Evolutionary conservation across 1,140 invertebrate genomes (phyloP).

Genomic region (Eriosoma lanigerum): DNA sequence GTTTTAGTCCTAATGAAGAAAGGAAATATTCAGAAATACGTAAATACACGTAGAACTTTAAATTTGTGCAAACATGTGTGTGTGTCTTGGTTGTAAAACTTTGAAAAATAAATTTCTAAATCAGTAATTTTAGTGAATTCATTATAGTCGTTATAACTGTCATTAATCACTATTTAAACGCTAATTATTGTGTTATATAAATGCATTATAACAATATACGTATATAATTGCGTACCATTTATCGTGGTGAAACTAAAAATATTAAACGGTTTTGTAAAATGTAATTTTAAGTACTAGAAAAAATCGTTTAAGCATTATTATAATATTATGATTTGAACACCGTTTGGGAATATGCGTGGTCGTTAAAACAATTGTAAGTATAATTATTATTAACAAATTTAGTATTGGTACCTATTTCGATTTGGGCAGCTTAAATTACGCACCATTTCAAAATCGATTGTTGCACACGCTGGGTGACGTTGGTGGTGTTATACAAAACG

Average conservation of each 20-base stretch:
- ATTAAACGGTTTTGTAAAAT: too few species aligned
- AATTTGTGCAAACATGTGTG: constrained; percentile 40
- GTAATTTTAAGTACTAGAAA: too few species aligned
- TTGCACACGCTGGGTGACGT: neutral
- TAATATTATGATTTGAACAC: too few species aligned
- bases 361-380: too few species aligned
- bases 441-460: neutral
- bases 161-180: too few species aligned
- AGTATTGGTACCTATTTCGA: too few species aligned
- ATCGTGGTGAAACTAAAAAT: too few species aligned
- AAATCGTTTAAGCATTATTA: too few species aligned
- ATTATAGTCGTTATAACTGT: neutral
- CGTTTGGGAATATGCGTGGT: too few species aligned
- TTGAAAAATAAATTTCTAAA: neutral
- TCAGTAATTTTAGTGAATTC: neutral
- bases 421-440: too few species aligned
- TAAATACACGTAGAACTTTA: constrained; percentile 30
- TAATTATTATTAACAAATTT: too few species aligned
- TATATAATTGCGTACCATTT: neutral
- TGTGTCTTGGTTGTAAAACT: constrained; percentile 34
- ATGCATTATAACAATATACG: neutral
- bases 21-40: constrained; percentile 1
- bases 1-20: neutral
- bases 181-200: neutral
- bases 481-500: neutral